A percentile compares a stretch with the other conserved stretches of the same genome.
These are phyloP conservation scores for Percopsis omiscomaycus DNA, from an alignment of 2,797 vertebrate species.

Conservation along the genomic window DNA sequence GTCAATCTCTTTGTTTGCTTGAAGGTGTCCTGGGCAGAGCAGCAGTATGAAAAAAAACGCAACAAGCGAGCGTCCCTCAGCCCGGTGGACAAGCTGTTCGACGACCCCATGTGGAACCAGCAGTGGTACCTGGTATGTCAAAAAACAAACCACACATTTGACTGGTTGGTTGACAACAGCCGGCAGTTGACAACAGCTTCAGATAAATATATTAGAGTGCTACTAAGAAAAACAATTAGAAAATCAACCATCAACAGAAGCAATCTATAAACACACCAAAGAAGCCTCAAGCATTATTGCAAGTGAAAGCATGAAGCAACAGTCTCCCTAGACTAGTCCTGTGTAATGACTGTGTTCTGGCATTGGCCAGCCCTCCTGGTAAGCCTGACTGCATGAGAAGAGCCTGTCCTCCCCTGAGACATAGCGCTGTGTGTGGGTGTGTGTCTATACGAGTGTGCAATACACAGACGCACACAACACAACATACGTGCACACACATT, in stretches of 20 bases:
- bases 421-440: conserved; percentile 3
- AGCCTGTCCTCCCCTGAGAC: conserved; percentile 24
- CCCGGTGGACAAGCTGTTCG: conserved; percentile 87
- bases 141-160: background rate
- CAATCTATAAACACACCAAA: background rate
- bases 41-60: conserved; percentile 92
- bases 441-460: background rate
- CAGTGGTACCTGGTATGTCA: conserved; percentile 97
- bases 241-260: background rate
- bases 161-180: background rate
- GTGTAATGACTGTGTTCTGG: conserved; percentile 6
- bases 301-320: too few relatives aligned
- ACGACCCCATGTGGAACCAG: conserved; percentile 97
- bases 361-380: conserved; percentile 32
- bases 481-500: background rate
- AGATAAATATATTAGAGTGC: background rate
- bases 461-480: background rate
- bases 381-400: conserved; percentile 8
- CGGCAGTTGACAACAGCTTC: background rate
- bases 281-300: background rate
- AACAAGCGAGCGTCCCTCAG: conserved; percentile 81
- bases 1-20: background rate
- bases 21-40: conserved; percentile 96
- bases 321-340: too few relatives aligned
- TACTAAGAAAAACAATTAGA: conserved; percentile 2